These are phyloP conservation scores for Anguilla pacifica DNA, from an alignment of 2,797 vertebrate genomes.

Conservation along the genomic window DNA sequence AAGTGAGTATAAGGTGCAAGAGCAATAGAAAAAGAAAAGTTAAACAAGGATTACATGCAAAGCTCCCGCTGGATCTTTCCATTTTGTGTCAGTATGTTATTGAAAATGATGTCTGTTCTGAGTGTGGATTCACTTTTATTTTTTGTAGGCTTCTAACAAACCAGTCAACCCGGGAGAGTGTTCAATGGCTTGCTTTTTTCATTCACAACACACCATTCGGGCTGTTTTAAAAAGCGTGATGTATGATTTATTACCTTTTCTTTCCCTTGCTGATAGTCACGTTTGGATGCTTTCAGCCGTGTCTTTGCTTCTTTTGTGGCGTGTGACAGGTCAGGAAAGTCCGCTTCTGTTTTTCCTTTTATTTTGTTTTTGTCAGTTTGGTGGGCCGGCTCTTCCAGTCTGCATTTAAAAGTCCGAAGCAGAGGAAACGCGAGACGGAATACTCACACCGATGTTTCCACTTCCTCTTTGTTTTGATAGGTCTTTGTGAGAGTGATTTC, in stretches of 20 bases:
- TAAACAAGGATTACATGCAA: not conserved
- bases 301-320: not conserved
- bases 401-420: slow-evolving; percentile 5
- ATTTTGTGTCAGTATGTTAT: not conserved
- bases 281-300: not conserved
- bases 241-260: not conserved
- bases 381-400: not conserved
- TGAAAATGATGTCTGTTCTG: not conserved
- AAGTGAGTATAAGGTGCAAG: not conserved
- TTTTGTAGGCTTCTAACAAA: not conserved
- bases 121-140: not conserved
- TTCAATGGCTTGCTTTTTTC: not conserved
- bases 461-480: slow-evolving; percentile 5
- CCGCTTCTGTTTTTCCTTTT: not conserved
- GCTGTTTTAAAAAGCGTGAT: not conserved
- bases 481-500: not conserved
- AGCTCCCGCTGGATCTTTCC: not conserved
- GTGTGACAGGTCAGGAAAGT: not conserved
- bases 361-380: not conserved
- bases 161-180: not conserved
- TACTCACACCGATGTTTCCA: not conserved
- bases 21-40: not conserved
- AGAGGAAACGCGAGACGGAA: not conserved
- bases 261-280: not conserved
- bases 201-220: not conserved